Conservation (phyloP, 2,888 invertebrate genomes). For the Calameuta pallipes region DNA sequence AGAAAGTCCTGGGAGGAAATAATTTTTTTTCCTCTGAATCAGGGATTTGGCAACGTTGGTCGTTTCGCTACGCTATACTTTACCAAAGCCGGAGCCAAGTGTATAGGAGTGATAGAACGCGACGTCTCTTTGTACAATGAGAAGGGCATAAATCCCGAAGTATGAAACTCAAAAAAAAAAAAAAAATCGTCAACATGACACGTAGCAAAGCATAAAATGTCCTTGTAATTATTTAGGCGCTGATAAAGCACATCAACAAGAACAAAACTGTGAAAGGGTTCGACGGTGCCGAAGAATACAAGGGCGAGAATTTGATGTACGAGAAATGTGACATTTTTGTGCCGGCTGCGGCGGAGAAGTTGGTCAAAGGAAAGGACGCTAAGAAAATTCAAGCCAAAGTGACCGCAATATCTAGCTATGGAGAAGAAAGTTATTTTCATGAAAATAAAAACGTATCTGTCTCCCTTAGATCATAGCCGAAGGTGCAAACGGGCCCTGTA, state of each 20-base stretch:
- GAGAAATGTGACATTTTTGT: conserved; percentile 85
- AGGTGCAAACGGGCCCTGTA: conserved; percentile 92
- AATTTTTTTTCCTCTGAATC: not conserved
- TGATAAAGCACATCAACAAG: conserved; percentile 63
- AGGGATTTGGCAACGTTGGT: conserved; percentile 86
- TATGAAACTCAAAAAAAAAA: conserved; percentile 26
- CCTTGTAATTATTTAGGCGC: conserved; percentile 64
- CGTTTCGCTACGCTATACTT: conserved; percentile 79
- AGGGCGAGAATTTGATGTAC: conserved; percentile 73
- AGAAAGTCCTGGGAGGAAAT: not conserved
- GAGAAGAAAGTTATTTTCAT: not conserved
- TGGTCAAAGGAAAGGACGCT: conserved; percentile 78
- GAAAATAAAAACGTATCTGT: not conserved
- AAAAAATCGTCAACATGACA: not conserved
- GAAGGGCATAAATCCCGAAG: conserved; percentile 76
- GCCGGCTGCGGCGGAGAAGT: conserved; percentile 83
- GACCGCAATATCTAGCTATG: conserved; percentile 16
- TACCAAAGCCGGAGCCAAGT: conserved; percentile 76
- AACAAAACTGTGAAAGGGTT: conserved; percentile 77
- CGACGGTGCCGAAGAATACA: conserved; percentile 71
- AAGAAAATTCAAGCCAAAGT: conserved; percentile 79
- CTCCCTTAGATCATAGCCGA: conserved; percentile 80
- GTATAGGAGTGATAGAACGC: conserved; percentile 77
- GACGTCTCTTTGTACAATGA: conserved; percentile 74
- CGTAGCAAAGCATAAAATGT: not conserved